Evolutionary conservation across 2,113 vertebrate species (phyloP), one percentile per base, ranked within the genome.

Genomic region (Hippopotamus amphibius): DNA sequence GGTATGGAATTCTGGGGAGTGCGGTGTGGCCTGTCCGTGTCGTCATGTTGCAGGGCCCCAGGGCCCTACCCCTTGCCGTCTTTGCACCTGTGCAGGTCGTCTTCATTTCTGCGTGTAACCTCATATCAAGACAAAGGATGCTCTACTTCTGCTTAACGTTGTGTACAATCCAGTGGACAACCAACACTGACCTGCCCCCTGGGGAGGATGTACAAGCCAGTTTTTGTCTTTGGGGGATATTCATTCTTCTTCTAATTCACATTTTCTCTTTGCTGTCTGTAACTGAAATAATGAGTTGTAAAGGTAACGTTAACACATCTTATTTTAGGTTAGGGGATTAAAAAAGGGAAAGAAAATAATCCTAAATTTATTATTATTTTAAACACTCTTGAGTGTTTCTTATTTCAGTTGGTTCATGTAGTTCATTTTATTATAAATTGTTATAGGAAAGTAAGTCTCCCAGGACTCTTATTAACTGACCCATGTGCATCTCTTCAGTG

Each of bases 321-420:
- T 77, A 48, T 63, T 89, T 93, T 87, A 65, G 33, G 57, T 88
- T 37, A 77, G 14, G 6, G 11, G 1, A 53, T 65, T 88, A 53
- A n/a, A 65, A 57, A n/a, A 24, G 19, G 21, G 50, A 68, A 77
- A 59, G 48, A 13, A 74, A 69, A 21, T 41, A 55, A 91, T 69
- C 26, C 22, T 5, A 41, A 28, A 82, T 72, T 87, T 69, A 30
- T 88, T 82, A 76, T 81, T 63, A 41, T 84, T 89, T 82, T 28
- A n/a, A 74, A 79, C 7, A 28, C 69, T 63, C 22, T 41, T 24
- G 15, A 33, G 14, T 90, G 30, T 85, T 89, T 84, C 80, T 80
- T 46, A 46, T 93, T 89, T 94, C 83, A 66, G 2, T 80, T 69
- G 68, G 53, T 79, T 91, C 59, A 16, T 83, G 76, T 30, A 72